Conservation (phyloP, 2,113 vertebrate species). For the Larimichthys polyactis region DNA sequence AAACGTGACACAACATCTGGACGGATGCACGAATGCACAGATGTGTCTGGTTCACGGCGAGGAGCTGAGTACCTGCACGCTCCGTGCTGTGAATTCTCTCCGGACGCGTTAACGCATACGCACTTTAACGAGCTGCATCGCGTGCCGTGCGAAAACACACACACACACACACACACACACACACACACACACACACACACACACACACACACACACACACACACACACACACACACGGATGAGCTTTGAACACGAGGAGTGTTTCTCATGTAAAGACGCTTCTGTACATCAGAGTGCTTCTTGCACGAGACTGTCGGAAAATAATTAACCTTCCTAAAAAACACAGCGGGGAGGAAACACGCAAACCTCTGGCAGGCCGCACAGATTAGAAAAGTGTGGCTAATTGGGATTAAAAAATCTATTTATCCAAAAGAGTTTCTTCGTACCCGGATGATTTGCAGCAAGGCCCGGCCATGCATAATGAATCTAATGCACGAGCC, state of each 20-base stretch:
- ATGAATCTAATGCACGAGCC: slow-evolving; percentile 56
- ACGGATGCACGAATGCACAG: background rate
- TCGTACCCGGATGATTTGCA: slow-evolving; percentile 48
- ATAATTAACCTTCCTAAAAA: slow-evolving; percentile 53
- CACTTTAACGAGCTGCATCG: background rate
- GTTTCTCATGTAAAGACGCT: slow-evolving; percentile 22
- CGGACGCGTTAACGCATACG: background rate
- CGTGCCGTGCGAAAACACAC: background rate
- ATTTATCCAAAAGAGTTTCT: slow-evolving; percentile 55
- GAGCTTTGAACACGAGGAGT: slow-evolving; percentile 12
- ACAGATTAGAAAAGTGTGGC: slow-evolving; percentile 54
- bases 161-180: background rate
- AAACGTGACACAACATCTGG: slow-evolving; percentile 28
- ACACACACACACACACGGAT: background rate
- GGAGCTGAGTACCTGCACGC: background rate
- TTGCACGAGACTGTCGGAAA: slow-evolving; percentile 11
- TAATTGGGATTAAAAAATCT: slow-evolving; percentile 72
- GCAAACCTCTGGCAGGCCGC: slow-evolving; percentile 36
- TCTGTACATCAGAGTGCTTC: slow-evolving; percentile 48
- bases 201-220: background rate
- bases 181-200: background rate
- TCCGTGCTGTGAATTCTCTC: background rate
- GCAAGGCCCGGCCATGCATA: slow-evolving; percentile 43
- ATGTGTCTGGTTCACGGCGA: background rate
- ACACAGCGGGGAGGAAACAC: slow-evolving; percentile 32